Conservation (phyloP, 2,888 invertebrate species). For the Dysmachus trigonus region DNA sequence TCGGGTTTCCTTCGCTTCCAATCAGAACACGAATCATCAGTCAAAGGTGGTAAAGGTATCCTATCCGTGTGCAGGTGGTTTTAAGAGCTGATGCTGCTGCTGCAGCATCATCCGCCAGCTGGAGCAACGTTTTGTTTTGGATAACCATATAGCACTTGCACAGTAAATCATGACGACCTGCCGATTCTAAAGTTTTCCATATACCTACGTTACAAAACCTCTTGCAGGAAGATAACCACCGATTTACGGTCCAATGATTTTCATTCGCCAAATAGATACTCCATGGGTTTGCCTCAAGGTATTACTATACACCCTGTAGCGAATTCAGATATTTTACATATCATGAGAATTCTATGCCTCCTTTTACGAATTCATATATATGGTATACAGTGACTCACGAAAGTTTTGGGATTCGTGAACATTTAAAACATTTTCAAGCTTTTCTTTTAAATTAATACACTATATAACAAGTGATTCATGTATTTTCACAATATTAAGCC, state of each 20-base stretch:
- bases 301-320: background rate
- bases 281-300: background rate
- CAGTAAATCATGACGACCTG: background rate
- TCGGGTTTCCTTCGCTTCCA: background rate
- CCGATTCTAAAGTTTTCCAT: background rate
- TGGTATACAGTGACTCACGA: too few species aligned
- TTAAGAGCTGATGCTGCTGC: background rate
- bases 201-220: background rate
- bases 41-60: background rate
- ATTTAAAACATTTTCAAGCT: too few species aligned
- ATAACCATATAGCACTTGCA: background rate
- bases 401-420: too few species aligned
- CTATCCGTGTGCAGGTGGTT: background rate
- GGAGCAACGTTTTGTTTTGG: background rate
- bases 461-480: too few species aligned
- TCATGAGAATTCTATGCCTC: background rate
- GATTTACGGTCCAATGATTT: background rate
- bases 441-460: too few species aligned
- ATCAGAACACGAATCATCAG: conserved; percentile 18
- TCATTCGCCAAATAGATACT: background rate
- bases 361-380: too few species aligned
- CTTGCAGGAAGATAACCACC: background rate
- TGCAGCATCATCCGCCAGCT: background rate
- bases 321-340: background rate
- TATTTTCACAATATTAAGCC: too few species aligned